A percentile compares a stretch with the other conserved stretches of the same genome.
These are phyloP conservation scores for Mesorhabditis spiculigera DNA, from an alignment of 2,888 invertebrate species.

Conservation along the genomic window DNA sequence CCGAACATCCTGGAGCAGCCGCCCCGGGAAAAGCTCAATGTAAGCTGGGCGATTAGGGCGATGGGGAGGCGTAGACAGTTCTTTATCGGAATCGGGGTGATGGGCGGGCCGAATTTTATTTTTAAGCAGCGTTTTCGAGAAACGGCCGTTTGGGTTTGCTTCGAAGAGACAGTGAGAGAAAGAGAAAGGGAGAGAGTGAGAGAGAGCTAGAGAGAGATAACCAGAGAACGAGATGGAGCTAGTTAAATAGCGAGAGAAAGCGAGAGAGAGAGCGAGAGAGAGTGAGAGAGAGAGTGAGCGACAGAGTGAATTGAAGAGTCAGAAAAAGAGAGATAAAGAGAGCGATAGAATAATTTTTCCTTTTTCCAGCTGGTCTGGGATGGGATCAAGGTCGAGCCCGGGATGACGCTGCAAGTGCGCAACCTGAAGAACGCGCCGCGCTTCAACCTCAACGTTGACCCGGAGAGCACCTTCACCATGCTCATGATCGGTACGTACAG, in stretches of 20 bases:
- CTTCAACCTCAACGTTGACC: constrained; percentile 51
- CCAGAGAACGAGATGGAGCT: too few species aligned
- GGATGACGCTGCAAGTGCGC: constrained; percentile 44
- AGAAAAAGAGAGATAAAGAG: constrained; percentile 8
- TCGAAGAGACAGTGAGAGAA: too few species aligned
- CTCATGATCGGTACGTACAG: constrained; percentile 54
- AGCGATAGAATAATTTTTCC: neutral
- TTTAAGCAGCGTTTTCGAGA: too few species aligned
- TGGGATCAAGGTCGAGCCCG: constrained; percentile 54
- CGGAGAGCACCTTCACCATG: constrained; percentile 55
- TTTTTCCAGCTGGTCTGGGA: constrained; percentile 49
- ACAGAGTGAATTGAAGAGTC: neutral
- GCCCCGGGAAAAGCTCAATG: constrained; percentile 42
- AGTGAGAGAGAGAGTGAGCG: neutral
- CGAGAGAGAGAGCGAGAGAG: neutral
- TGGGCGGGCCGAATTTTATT: too few species aligned
- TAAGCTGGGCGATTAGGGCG: constrained; percentile 8
- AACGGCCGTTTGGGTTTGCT: too few species aligned
- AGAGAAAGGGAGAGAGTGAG: too few species aligned
- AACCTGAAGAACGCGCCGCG: constrained; percentile 57
- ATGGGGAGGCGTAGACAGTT: too few species aligned
- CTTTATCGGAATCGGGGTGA: too few species aligned
- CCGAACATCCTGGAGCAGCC: constrained; percentile 54
- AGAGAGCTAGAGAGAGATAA: too few species aligned
- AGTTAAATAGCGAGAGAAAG: too few species aligned